Base-by-base conservation (phyloP, 37 sponge, comb jelly and placozoan genomes). In the Geodia barretti region DNA sequence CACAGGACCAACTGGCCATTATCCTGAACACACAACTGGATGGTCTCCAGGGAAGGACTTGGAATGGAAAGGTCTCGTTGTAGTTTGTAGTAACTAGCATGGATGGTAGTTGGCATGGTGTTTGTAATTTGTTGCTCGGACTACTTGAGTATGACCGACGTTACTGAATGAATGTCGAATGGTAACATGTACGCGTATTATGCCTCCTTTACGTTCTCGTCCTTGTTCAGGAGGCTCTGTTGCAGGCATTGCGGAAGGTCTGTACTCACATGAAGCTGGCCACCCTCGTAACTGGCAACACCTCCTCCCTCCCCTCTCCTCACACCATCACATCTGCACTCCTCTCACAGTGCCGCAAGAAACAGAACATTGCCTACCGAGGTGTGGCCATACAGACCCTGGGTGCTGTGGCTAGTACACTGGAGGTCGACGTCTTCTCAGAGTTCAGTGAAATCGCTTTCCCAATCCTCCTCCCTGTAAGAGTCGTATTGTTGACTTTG, bases 51-150 rank as follows among this genome's bases (percentile, higher is more conserved):
- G 94, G 90, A 32, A 82, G 94, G 36, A 72, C 64, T 1, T 88
- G 93, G 93, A 86, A 88, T 28, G 93, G 93, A 41, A 92, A 88
- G 82, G 82, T 75, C 31, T n/a, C n/a, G n/a, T n/a, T n/a, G n/a
- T n/a, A n/a, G n/a, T n/a, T n/a, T n/a, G n/a, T n/a, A n/a, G n/a
- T n/a, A n/a, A n/a, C n/a, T n/a, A n/a, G n/a, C n/a, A n/a, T n/a
- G n/a, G n/a, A n/a, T n/a, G n/a, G n/a, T n/a, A n/a, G n/a, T n/a
- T n/a, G n/a, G n/a, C n/a, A n/a, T n/a, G n/a, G n/a, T n/a, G n/a
- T n/a, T n/a, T n/a, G n/a, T n/a, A n/a, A n/a, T n/a, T n/a, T n/a
- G n/a, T n/a, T n/a, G n/a, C n/a, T n/a, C n/a, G n/a, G n/a, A n/a
- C n/a, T n/a, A n/a, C n/a, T n/a, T n/a, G n/a, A n/a, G n/a, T n/a